Evolutionary conservation across 2,888 invertebrate genomes (phyloP).

Genomic region (Cosmia pyralina): DNA sequence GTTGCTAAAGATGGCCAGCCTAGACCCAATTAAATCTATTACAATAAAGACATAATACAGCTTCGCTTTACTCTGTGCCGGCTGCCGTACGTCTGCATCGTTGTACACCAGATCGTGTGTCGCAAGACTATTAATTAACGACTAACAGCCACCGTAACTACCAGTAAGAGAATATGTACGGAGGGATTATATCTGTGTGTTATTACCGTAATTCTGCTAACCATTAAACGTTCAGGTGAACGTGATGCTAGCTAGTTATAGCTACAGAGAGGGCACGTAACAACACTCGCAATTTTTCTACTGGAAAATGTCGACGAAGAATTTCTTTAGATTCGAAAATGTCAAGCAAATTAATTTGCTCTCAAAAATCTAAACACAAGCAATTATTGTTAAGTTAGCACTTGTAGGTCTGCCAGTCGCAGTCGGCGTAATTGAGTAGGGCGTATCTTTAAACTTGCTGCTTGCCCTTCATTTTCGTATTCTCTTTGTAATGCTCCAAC

Average conservation of each 20-base stretch:
- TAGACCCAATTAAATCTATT: slow-evolving; percentile 40
- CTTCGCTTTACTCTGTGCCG: slow-evolving; percentile 11
- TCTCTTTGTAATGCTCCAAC: background rate
- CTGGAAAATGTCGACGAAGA: background rate
- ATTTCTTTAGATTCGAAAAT: background rate
- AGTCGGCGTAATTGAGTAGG: slow-evolving; percentile 10
- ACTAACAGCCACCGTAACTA: slow-evolving; percentile 10
- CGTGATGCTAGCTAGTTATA: background rate
- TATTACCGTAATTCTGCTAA: slow-evolving; percentile 27
- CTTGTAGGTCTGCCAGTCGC: slow-evolving; percentile 18
- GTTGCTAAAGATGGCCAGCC: slow-evolving; percentile 15
- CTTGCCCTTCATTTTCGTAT: background rate
- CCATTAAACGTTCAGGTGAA: slow-evolving; percentile 9
- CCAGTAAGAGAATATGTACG: slow-evolving; percentile 17
- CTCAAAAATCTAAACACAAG: slow-evolving; percentile 2
- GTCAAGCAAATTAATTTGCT: slow-evolving; percentile 19
- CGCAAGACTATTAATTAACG: slow-evolving; percentile 26
- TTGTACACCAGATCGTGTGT: slow-evolving; percentile 10
- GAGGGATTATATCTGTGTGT: slow-evolving; percentile 16
- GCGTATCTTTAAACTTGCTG: slow-evolving; percentile 2
- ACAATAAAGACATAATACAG: slow-evolving; percentile 6
- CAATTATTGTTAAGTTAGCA: slow-evolving; percentile 25
- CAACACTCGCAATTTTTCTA: background rate
- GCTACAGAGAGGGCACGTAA: background rate
- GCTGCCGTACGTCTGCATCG: slow-evolving; percentile 16